Conservation (phyloP, 2,113 vertebrate genomes). For the Etheostoma cragini region DNA sequence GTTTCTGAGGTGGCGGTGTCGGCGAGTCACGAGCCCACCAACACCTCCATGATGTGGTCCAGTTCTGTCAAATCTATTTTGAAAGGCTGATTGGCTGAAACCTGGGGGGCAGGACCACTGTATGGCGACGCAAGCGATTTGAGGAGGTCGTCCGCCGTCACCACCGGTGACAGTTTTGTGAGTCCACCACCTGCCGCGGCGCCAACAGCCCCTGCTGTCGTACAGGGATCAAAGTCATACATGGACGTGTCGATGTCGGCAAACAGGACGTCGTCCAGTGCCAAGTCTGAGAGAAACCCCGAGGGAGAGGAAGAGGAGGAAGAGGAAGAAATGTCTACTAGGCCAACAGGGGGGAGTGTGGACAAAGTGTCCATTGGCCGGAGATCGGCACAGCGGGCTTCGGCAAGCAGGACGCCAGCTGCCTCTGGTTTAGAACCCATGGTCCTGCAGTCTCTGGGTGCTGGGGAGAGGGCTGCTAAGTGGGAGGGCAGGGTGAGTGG, state of each 20-base stretch:
- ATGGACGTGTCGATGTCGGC: constrained; percentile 99
- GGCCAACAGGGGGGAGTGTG: constrained; percentile 80
- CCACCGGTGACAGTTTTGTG: constrained; percentile 90
- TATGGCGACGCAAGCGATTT: constrained; percentile 93
- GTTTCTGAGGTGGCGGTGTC: constrained; percentile 19
- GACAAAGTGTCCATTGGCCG: constrained; percentile 87
- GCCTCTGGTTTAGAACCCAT: constrained; percentile 83
- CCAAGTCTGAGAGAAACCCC: constrained; percentile 97
- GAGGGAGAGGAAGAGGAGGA: constrained; percentile 87
- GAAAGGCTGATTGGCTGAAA: constrained; percentile 97
- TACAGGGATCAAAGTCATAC: constrained; percentile 99
- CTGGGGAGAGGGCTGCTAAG: constrained; percentile 19
- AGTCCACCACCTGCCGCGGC: constrained; percentile 69
- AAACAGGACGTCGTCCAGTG: constrained; percentile 97
- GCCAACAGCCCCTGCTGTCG: constrained; percentile 82
- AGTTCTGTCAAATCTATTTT: constrained; percentile 99
- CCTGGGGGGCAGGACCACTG: constrained; percentile 86
- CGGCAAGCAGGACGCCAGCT: constrained; percentile 73
- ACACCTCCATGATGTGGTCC: constrained; percentile 99
- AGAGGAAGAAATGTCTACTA: constrained; percentile 86
- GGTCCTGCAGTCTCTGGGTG: constrained; percentile 81
- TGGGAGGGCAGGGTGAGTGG: constrained; percentile 62
- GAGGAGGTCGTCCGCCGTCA: constrained; percentile 95
- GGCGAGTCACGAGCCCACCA: constrained; percentile 92
- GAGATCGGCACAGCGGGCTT: constrained; percentile 85